Conservation (phyloP, 2,797 vertebrate species). For the Gymnoscopelus microlampas region DNA sequence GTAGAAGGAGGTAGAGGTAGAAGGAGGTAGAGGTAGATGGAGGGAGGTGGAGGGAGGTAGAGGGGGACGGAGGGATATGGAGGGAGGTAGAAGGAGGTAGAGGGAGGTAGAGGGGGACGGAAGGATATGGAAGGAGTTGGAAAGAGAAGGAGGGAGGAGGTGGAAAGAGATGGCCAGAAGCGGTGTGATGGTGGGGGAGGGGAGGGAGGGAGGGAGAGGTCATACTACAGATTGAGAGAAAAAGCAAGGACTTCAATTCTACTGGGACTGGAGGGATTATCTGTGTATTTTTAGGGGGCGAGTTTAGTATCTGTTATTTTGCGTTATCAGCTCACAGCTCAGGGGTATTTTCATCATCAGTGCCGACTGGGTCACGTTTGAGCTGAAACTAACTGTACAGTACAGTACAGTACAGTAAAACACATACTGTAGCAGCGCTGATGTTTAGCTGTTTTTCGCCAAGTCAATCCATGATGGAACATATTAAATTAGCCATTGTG, state of each 20-base stretch:
- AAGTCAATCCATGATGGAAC: slow-evolving; percentile 14
- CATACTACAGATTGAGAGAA: slow-evolving; percentile 65
- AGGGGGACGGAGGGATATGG: slow-evolving; percentile 54
- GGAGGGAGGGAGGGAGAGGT: slow-evolving; percentile 60
- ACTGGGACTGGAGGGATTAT: slow-evolving; percentile 40
- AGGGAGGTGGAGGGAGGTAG: slow-evolving; percentile 21
- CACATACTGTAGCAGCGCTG: slow-evolving; percentile 36
- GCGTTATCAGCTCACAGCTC: slow-evolving; percentile 31
- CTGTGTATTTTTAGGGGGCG: slow-evolving; percentile 52
- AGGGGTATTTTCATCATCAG: slow-evolving; percentile 37
- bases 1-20: slow-evolving; percentile 14
- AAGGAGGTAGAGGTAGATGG: neutral
- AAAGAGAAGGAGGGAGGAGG: neutral
- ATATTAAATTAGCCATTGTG: slow-evolving; percentile 29
- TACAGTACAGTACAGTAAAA: slow-evolving; percentile 20
- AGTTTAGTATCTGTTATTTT: slow-evolving; percentile 27
- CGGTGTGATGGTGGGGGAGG: slow-evolving; percentile 11
- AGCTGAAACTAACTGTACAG: slow-evolving; percentile 32
- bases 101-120: slow-evolving; percentile 41
- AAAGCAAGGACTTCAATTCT: slow-evolving; percentile 70
- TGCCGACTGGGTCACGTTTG: slow-evolving; percentile 31
- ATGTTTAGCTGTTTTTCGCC: slow-evolving; percentile 49
- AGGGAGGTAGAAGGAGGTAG: slow-evolving; percentile 36
- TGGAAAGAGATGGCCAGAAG: neutral
- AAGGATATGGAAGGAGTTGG: slow-evolving; percentile 23